These are phyloP conservation scores for Drosophila pseudoananassae DNA, from an alignment of 1,140 invertebrate genomes.

Conservation along the genomic window DNA sequence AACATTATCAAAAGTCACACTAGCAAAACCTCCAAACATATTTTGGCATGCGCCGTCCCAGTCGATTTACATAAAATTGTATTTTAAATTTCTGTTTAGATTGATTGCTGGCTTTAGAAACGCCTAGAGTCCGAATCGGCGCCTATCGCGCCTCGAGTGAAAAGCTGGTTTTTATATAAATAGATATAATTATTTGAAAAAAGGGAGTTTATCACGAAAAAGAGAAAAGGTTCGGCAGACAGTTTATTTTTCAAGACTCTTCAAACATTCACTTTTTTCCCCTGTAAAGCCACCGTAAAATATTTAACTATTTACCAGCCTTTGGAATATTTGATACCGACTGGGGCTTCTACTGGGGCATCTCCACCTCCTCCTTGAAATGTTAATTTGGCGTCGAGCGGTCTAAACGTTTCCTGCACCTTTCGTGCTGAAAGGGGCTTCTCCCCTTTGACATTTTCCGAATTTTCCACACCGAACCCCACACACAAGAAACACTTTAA, in stretches of 20 bases:
- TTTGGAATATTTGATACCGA: constrained; percentile 24
- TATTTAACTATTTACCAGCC: constrained; percentile 5
- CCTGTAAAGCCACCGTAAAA: not conserved
- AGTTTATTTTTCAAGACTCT: constrained; percentile 2
- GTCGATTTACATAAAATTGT: constrained; percentile 66
- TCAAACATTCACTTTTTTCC: not conserved
- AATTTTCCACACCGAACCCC: constrained; percentile 32
- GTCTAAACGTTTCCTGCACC: constrained; percentile 61
- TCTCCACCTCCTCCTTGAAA: not conserved
- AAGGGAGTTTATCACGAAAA: constrained; percentile 3
- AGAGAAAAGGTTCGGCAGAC: not conserved
- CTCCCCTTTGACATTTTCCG: constrained; percentile 61
- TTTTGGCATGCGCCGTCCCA: constrained; percentile 67
- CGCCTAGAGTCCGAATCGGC: constrained; percentile 44
- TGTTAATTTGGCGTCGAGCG: constrained; percentile 59
- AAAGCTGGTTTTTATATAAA: constrained; percentile 37
- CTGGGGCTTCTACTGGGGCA: not conserved
- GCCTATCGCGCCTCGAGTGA: constrained; percentile 38
- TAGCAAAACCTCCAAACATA: constrained; percentile 44
- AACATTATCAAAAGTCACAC: constrained; percentile 76
- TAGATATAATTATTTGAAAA: constrained; percentile 11
- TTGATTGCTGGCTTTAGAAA: constrained; percentile 57
- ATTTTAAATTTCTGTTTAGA: constrained; percentile 53
- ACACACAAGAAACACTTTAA: constrained; percentile 49
- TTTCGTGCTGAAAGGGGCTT: constrained; percentile 13